These are phyloP conservation scores for Oreochromis tanganicae DNA, from an alignment of 2,113 vertebrate species.

Conservation along the genomic window DNA sequence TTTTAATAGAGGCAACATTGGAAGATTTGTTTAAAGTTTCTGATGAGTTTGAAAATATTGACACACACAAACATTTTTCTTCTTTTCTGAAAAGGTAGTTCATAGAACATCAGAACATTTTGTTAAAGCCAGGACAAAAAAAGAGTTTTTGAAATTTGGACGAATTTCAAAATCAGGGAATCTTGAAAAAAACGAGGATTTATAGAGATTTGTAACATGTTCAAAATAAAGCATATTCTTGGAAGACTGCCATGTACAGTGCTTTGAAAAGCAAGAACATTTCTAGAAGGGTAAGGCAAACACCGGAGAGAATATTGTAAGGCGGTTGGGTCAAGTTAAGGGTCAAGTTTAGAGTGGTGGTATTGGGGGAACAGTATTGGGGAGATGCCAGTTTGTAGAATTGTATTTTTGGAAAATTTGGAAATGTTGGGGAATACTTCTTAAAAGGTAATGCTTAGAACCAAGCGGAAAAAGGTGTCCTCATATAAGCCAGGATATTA, in stretches of 20 bases:
- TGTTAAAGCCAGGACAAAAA: too few relatives aligned
- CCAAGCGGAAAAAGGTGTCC: rapidly evolving
- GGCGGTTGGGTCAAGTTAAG: rapidly evolving
- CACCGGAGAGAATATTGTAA: neutral
- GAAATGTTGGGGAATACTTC: neutral
- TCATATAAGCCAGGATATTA: rapidly evolving
- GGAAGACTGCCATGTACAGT: neutral
- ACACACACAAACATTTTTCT: too few relatives aligned
- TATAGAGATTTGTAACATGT: rapidly evolving
- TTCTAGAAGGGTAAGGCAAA: neutral
- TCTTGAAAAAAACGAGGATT: neutral
- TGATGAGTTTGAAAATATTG: neutral
- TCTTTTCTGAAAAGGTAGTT: neutral
- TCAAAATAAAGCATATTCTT: neutral
- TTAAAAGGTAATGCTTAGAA: neutral
- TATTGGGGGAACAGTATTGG: neutral
- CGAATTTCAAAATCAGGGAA: rapidly evolving
- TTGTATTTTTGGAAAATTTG: neutral
- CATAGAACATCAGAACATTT: neutral
- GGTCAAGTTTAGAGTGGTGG: rapidly evolving
- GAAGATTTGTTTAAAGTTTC: neutral
- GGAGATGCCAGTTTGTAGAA: neutral
- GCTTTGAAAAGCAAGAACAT: neutral
- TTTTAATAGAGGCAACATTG: neutral
- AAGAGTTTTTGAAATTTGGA: neutral